Percentiles rank a stretch among this genome's conserved stretches.
Evolutionary conservation across 2,113 vertebrate genomes (phyloP).

Genomic region (Amazona vittata): DNA sequence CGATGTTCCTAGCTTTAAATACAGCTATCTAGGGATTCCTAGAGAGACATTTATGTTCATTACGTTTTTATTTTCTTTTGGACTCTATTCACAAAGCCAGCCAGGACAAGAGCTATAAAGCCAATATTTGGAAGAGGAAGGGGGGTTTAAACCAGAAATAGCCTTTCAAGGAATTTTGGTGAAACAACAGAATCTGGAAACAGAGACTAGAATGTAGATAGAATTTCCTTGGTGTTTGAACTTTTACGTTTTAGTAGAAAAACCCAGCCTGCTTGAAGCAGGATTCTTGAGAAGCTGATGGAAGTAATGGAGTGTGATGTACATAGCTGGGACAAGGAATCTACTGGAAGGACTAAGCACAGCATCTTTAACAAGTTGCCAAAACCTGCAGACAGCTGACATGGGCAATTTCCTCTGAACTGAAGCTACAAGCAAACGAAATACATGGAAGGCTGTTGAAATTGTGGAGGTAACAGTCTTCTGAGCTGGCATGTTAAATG

Average conservation of each 20-base stretch:
- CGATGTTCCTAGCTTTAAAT: slow-evolving; percentile 49
- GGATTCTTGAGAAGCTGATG: background rate
- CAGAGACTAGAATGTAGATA: background rate
- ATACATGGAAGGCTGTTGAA: background rate
- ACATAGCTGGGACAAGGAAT: slow-evolving; percentile 30
- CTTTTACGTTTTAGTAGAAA: slow-evolving; percentile 10
- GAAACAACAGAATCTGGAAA: background rate
- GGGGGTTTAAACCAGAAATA: background rate
- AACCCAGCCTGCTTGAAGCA: slow-evolving; percentile 5
- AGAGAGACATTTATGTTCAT: slow-evolving; percentile 28
- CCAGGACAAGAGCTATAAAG: slow-evolving; percentile 28
- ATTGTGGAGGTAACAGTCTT: background rate
- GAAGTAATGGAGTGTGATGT: slow-evolving; percentile 33
- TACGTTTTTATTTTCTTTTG: slow-evolving; percentile 56
- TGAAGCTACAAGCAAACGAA: background rate
- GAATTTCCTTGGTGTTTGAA: slow-evolving; percentile 37
- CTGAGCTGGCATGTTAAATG: background rate
- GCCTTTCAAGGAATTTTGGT: slow-evolving; percentile 42
- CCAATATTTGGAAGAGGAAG: background rate
- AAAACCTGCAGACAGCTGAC: background rate
- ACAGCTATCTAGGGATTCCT: slow-evolving; percentile 40
- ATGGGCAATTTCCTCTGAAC: background rate
- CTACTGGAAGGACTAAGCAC: background rate
- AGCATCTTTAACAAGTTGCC: slow-evolving; percentile 12
- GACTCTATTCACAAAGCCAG: background rate